Evolutionary conservation across 1,140 invertebrate genomes (phyloP).

Genomic region (Oryctes rhinoceros): DNA sequence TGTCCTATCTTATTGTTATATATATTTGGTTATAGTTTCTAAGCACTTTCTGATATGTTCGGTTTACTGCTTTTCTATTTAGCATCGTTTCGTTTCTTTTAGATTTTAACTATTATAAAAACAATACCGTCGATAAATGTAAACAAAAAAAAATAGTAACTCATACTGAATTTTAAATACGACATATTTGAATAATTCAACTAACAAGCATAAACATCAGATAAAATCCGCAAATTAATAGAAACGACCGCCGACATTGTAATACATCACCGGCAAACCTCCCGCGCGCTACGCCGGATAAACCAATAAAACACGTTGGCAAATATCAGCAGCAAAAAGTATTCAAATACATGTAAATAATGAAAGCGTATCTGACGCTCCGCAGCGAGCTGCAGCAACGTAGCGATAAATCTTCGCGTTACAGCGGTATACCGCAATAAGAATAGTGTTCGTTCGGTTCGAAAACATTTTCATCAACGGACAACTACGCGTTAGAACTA

Average conservation of each 20-base stretch:
- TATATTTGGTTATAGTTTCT: too few species aligned
- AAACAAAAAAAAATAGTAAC: too few species aligned
- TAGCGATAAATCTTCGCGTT: background rate
- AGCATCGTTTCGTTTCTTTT: too few species aligned
- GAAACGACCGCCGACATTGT: background rate
- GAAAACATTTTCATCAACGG: background rate
- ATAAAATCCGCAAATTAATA: conserved; percentile 7
- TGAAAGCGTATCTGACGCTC: background rate
- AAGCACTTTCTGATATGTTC: too few species aligned
- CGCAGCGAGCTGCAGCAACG: background rate
- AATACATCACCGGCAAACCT: background rate
- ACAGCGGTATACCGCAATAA: background rate
- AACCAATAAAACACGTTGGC: background rate
- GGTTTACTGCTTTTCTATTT: too few species aligned
- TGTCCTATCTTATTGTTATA: too few species aligned
- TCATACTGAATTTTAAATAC: too few species aligned
- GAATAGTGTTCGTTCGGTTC: background rate
- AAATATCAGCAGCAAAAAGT: background rate
- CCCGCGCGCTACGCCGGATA: background rate
- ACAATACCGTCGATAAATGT: too few species aligned
- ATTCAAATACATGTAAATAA: conserved; percentile 7
- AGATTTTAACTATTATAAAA: too few species aligned
- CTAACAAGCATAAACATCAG: background rate
- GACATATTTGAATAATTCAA: too few species aligned
- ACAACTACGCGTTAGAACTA: background rate